Evolutionary conservation across 2,888 invertebrate species (phyloP), one percentile per base, ranked within the genome.

Genomic region (Eretmocerus hayati): DNA sequence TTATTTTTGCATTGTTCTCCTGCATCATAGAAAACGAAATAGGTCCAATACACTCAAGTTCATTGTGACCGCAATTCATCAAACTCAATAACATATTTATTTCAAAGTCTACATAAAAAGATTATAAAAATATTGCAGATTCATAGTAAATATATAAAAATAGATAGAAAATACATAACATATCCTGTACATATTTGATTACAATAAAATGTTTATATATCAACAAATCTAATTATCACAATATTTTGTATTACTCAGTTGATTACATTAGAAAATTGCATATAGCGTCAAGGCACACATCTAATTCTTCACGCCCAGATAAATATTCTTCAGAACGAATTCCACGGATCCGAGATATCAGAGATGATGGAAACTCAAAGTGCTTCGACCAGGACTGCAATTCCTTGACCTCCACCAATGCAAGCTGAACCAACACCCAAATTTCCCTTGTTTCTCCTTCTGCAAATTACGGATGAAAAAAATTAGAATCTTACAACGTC

Each of bases 381-480:
- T 26, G 81, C 71, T 74, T 99, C 96, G 37, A 97, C 67, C 67
- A 99, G 77, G 13, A 99, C 63, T 2, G 97, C 94, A 64, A 99
- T 97, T 51, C 97, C 97, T 75, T 97, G 96, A 3, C 97, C 97
- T 37, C 97, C 97, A 22, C 97, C 97, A 73, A 99, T 97, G 72
- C 97, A 99, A 0, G 97, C 97, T 1, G 95, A 87, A 9, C 96
- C 97, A 66, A 99, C 85, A 26, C 83, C 95, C 52, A 86, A 81
- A 72, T 91, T 93, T 21, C 83, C 80, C 39, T 86, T 84, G 55
- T 86, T 84, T 56, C 92, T 83, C 73, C 93, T 90, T 73, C 93
- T 92, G 68, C 18, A 55, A 48, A 23, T 26, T 26, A 11, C 6
- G n/a, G n/a, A n/a, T n/a, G n/a, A n/a, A n/a, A n/a, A n/a, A n/a